phyloP scores from a whole-genome alignment of 1,140 invertebrate species.

The Drosophila parvula region DNA sequence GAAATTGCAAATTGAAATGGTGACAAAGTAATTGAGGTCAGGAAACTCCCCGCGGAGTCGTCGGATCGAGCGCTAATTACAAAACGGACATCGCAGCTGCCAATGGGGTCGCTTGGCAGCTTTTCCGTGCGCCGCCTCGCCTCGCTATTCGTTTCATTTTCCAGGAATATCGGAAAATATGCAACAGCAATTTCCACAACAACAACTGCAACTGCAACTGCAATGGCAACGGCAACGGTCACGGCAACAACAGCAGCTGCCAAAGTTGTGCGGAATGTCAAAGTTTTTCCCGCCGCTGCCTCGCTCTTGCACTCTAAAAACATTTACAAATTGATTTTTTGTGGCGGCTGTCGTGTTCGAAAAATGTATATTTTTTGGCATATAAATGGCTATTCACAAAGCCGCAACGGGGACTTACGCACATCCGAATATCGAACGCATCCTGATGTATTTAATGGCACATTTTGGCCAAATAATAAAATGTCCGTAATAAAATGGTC shows the following conservation, averaged over 20 bases:
- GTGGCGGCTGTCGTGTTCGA: constrained; percentile 43
- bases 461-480: constrained; percentile 71
- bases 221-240: constrained; percentile 30
- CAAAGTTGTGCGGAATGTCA: constrained; percentile 70
- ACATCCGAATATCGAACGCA: constrained; percentile 11
- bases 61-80: constrained; percentile 71
- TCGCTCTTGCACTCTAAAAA: constrained; percentile 58
- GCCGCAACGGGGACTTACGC: constrained; percentile 62
- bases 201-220: constrained; percentile 18
- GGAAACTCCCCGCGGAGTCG: constrained; percentile 59
- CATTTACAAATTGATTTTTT: constrained; percentile 82
- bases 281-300: constrained; percentile 50
- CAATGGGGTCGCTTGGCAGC: constrained; percentile 74
- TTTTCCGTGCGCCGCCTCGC: constrained; percentile 31
- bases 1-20: constrained; percentile 82
- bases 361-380: constrained; percentile 47
- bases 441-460: constrained; percentile 70
- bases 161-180: constrained; percentile 50
- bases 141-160: constrained; percentile 7
- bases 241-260: constrained; percentile 41
- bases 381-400: constrained; percentile 51
- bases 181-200: constrained; percentile 40
- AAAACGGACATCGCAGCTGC: constrained; percentile 69
- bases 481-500: constrained; percentile 75
- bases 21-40: constrained; percentile 82